phyloP scores from a whole-genome alignment of 2,888 invertebrate species.

The Scaptomyza tumidula region DNA sequence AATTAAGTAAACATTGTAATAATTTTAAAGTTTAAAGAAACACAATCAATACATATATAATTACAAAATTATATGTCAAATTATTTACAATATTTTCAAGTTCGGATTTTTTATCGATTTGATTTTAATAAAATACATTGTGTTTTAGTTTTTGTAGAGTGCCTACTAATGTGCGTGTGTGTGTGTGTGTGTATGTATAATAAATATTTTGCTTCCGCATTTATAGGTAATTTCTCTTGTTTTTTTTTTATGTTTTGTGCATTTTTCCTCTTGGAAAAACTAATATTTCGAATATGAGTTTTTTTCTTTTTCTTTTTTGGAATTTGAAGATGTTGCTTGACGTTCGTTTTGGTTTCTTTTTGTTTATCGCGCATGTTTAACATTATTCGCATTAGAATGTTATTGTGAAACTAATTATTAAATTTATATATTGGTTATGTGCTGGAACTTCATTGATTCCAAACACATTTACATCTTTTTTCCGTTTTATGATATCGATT shows the following conservation, averaged over 20 bases:
- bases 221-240: constrained; percentile 3
- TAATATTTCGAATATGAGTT: constrained; percentile 66
- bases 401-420: constrained; percentile 33
- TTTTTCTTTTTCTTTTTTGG: constrained; percentile 26
- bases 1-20: constrained; percentile 72
- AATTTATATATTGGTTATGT: constrained; percentile 28
- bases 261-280: constrained; percentile 55
- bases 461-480: constrained; percentile 38
- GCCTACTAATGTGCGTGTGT: constrained; percentile 55
- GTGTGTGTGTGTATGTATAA: constrained; percentile 52
- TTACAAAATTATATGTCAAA: constrained; percentile 76
- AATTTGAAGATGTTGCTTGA: constrained; percentile 45
- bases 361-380: constrained; percentile 63
- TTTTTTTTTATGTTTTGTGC: constrained; percentile 27
- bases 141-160: constrained; percentile 20
- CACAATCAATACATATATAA: constrained; percentile 66
- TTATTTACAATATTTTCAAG: constrained; percentile 63
- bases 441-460: constrained; percentile 32
- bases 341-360: constrained; percentile 40
- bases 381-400: constrained; percentile 65
- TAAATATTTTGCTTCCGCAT: constrained; percentile 67
- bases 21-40: constrained; percentile 55
- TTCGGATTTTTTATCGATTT: constrained; percentile 7
- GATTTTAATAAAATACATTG: constrained; percentile 21
- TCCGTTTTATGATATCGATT: constrained; percentile 13